Evolutionary conservation across 92 coral and sea anemone genomes (phyloP), one percentile per base, ranked within the genome.

Genomic region (Porites evermanni): DNA sequence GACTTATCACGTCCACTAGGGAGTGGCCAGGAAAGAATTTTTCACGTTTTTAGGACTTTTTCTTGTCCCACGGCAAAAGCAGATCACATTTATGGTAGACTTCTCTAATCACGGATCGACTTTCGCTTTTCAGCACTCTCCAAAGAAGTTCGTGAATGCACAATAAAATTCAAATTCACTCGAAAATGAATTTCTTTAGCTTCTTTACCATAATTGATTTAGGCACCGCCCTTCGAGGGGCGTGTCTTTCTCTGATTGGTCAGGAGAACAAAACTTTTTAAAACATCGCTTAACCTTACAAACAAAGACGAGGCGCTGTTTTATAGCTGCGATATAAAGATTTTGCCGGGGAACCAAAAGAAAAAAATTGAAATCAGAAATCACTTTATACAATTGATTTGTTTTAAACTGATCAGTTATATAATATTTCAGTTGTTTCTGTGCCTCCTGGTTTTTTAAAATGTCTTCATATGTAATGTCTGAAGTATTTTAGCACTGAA

Each of bases 181-280:
- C 44, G 20, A 4, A 64, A 53, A 67, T 67, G 10, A 14, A 56
- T 21, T 18, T 26, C 20, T 23, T 67, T n/a, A 4, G 29, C 10
- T 26, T 38, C 47, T 38, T 38, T 4, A 38, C 47, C 51, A 10
- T 54, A n/a, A 26, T 44, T 11, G 58, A 53, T 32, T 53, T n/a
- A 70, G 86, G 78, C 86, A 71, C 86, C 86, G 78, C 86, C 86
- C 86, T 81, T 44, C 23, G 1, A 64, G 80, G 85, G 87, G 87
- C 87, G 87, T 83, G 87, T 51, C 80, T 63, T 52, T 53, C 70
- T 73, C 64, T 83, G 87, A 83, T 83, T 83, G 87, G 87, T 8
- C 7, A 9, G 44, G 26, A 54, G 67, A 70, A 81, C 75, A 79
- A 79, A 64, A 44, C 76, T 12, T 8, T 26, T 64, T 56, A 23